Evolutionary conservation across 2,888 invertebrate species (phyloP).

Genomic region (Agrochola litura): DNA sequence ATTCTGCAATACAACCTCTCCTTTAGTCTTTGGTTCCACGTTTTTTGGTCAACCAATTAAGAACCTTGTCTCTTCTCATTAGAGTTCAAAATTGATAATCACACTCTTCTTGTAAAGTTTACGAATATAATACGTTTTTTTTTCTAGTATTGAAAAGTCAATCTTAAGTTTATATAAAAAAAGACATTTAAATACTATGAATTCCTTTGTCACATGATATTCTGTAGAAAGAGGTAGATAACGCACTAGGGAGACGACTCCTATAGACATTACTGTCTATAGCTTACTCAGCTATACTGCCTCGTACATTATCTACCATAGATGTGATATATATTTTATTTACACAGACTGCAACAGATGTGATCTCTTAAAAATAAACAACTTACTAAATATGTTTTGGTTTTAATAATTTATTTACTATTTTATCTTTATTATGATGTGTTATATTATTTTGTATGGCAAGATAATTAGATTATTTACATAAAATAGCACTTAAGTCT

Average conservation of each 20-base stretch:
- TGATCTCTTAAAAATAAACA: constrained; percentile 76
- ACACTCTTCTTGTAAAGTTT: constrained; percentile 8
- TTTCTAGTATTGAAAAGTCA: constrained; percentile 10
- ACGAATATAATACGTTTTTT: not conserved
- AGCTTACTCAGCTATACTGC: not conserved
- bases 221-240: constrained; percentile 17
- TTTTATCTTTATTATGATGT: not conserved
- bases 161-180: constrained; percentile 21
- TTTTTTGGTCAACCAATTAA: not conserved
- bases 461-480: constrained; percentile 33
- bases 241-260: constrained; percentile 14
- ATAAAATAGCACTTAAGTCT: constrained; percentile 10
- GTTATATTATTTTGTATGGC: constrained; percentile 36
- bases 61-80: constrained; percentile 4
- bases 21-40: not conserved
- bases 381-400: constrained; percentile 33
- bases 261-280: not conserved
- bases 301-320: constrained; percentile 28
- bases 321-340: constrained; percentile 53
- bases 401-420: constrained; percentile 34
- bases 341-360: constrained; percentile 62
- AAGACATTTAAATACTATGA: constrained; percentile 12
- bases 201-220: constrained; percentile 39
- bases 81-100: constrained; percentile 27
- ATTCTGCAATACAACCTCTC: constrained; percentile 7